These are phyloP conservation scores for Uloborus plumipes DNA, from an alignment of 2,888 invertebrate species.

Conservation along the genomic window DNA sequence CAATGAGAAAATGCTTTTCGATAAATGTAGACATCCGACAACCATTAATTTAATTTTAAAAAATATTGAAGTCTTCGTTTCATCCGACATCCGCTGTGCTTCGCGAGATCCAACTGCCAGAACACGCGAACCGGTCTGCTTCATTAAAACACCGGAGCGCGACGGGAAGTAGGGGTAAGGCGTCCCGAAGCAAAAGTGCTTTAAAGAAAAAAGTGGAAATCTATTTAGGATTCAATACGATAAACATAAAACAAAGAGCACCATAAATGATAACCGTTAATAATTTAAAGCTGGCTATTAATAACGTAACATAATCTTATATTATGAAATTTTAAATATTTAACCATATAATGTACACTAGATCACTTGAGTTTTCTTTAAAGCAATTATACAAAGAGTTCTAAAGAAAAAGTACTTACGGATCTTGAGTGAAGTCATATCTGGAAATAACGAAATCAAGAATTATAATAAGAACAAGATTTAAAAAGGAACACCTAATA, in stretches of 20 bases:
- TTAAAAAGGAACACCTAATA: background rate
- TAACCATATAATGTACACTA: no score
- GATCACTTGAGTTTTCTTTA: no score
- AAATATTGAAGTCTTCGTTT: slow-evolving; percentile 43
- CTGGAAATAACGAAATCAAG: slow-evolving; percentile 20
- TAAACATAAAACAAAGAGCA: background rate
- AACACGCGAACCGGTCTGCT: slow-evolving; percentile 56
- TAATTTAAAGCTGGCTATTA: background rate
- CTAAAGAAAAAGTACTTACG: slow-evolving; percentile 38
- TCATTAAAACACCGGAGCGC: slow-evolving; percentile 64
- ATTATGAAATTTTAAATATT: no score
- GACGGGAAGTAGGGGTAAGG: slow-evolving; percentile 56
- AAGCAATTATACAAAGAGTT: no score
- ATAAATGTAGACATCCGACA: slow-evolving; percentile 38
- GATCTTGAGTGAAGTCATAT: slow-evolving; percentile 62
- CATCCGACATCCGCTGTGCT: slow-evolving; percentile 42
- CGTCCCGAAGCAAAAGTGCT: slow-evolving; percentile 63
- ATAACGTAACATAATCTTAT: no score
- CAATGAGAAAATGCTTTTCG: slow-evolving; percentile 40
- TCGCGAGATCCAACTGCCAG: slow-evolving; percentile 59
- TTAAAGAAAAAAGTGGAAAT: slow-evolving; percentile 64
- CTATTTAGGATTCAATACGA: slow-evolving; percentile 34
- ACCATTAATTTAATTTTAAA: slow-evolving; percentile 36
- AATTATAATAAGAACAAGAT: background rate
- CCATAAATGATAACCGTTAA: background rate